A percentile compares a stretch with the other conserved stretches of the same genome.
phyloP scores from a whole-genome alignment of 2,797 vertebrate genomes.

The Bryconaethiops microstoma region DNA sequence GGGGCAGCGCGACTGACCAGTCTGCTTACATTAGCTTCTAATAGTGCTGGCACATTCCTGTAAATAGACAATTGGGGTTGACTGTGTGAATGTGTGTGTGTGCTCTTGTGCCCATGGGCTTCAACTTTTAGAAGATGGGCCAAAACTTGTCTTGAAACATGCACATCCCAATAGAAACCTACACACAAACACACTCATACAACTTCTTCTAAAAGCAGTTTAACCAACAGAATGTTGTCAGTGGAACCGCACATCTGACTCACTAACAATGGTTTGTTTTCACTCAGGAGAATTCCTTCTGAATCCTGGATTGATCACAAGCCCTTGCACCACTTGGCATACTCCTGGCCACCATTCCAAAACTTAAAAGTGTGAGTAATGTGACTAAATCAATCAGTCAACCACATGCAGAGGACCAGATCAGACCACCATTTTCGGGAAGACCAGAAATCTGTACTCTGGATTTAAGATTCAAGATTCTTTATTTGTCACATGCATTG shows the following conservation, averaged over 20 bases:
- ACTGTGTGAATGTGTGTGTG: not conserved
- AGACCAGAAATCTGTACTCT: no score
- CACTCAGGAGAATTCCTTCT: no score
- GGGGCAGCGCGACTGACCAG: slow-evolving; percentile 1
- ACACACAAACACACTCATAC: not conserved
- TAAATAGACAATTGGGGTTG: not conserved
- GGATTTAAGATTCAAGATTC: no score
- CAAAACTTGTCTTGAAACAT: not conserved
- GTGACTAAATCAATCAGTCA: no score
- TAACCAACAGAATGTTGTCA: not conserved
- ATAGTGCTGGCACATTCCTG: not conserved
- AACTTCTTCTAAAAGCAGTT: not conserved
- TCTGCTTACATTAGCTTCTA: slow-evolving; percentile 33
- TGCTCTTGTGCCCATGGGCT: not conserved
- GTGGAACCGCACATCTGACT: not conserved
- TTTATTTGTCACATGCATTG: no score
- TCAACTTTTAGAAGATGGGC: not conserved
- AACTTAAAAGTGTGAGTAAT: no score
- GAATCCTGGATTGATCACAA: no score
- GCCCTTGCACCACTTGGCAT: no score
- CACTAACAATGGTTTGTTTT: no score
- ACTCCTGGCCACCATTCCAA: no score
- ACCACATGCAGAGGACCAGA: no score
- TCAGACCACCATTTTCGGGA: no score
- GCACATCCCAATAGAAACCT: not conserved